Evolutionary conservation across 2,113 vertebrate genomes (phyloP).

Genomic region (Stigmatopora nigra): DNA sequence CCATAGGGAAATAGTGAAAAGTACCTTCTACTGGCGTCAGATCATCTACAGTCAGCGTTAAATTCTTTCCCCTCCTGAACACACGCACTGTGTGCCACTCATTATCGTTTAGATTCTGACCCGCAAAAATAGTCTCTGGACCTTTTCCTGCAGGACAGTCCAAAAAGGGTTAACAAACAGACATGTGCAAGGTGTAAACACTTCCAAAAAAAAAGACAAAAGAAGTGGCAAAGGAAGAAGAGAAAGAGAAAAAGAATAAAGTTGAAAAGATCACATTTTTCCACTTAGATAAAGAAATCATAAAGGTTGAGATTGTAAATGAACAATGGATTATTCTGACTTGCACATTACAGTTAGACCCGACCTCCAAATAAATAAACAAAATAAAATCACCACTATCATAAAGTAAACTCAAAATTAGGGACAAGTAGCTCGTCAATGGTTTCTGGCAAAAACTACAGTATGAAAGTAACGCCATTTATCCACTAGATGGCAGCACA

Average conservation of each 20-base stretch:
- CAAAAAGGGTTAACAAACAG: constrained; percentile 83
- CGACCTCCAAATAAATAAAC: constrained; percentile 19
- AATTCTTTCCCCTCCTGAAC: constrained; percentile 90
- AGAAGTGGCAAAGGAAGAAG: constrained; percentile 7
- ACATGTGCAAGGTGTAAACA: constrained; percentile 6
- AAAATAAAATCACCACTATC: not conserved
- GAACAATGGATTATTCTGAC: constrained; percentile 39
- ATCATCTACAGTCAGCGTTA: constrained; percentile 96
- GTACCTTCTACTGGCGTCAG: constrained; percentile 75
- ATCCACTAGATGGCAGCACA: constrained; percentile 67
- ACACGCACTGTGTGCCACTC: constrained; percentile 99
- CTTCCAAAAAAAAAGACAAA: constrained; percentile 24
- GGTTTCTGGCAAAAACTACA: not conserved
- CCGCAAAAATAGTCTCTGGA: constrained; percentile 96
- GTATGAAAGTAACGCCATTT: not conserved
- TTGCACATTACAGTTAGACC: constrained; percentile 45
- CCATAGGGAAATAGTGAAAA: constrained; percentile 5
- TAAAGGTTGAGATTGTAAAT: constrained; percentile 46
- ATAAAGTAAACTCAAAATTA: constrained; percentile 11
- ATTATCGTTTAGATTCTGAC: constrained; percentile 99
- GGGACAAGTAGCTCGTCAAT: not conserved
- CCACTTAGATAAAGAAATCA: constrained; percentile 39
- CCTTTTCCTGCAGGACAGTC: constrained; percentile 98
- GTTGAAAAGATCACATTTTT: constrained; percentile 20
- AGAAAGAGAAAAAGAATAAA: constrained; percentile 19